Conservation (phyloP, 1,140 invertebrate genomes). For the Pararge aegeria region DNA sequence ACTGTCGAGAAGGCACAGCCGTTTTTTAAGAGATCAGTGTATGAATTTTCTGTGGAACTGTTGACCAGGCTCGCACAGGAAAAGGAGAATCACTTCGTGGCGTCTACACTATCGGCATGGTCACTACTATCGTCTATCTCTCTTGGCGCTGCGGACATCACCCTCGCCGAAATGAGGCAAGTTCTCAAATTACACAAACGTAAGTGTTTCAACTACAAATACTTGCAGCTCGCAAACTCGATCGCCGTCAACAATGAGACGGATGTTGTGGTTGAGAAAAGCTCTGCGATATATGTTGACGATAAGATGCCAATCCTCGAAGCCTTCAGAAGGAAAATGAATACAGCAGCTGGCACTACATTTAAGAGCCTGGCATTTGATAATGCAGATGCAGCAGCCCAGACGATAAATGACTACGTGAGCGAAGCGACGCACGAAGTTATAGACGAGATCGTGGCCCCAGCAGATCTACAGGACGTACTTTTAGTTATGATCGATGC, state of each 20-base stretch:
- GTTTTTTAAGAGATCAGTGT: constrained; percentile 43
- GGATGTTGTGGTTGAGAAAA: constrained; percentile 37
- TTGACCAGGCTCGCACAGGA: constrained; percentile 49
- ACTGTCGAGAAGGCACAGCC: constrained; percentile 35
- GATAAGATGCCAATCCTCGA: constrained; percentile 29
- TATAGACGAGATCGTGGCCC: constrained; percentile 46
- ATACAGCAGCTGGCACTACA: constrained; percentile 31
- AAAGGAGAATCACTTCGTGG: constrained; percentile 61
- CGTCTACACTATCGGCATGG: constrained; percentile 76
- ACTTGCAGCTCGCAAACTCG: constrained; percentile 40
- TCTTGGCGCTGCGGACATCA: constrained; percentile 66
- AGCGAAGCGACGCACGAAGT: constrained; percentile 44
- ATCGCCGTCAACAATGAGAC: constrained; percentile 9
- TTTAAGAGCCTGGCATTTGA: constrained; percentile 38
- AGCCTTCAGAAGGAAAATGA: constrained; percentile 32
- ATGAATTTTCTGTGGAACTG: constrained; percentile 54
- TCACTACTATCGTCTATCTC: constrained; percentile 63
- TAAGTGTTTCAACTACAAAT: constrained; percentile 58
- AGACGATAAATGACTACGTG: constrained; percentile 50
- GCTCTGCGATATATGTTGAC: constrained; percentile 45
- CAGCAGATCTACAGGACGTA: constrained; percentile 73
- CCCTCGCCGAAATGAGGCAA: constrained; percentile 56
- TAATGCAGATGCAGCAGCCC: constrained; percentile 31
- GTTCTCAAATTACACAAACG: constrained; percentile 54
- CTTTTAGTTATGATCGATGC: constrained; percentile 84